phyloP scores from a whole-genome alignment of 2,888 invertebrate species.

The Congeria kusceri region DNA sequence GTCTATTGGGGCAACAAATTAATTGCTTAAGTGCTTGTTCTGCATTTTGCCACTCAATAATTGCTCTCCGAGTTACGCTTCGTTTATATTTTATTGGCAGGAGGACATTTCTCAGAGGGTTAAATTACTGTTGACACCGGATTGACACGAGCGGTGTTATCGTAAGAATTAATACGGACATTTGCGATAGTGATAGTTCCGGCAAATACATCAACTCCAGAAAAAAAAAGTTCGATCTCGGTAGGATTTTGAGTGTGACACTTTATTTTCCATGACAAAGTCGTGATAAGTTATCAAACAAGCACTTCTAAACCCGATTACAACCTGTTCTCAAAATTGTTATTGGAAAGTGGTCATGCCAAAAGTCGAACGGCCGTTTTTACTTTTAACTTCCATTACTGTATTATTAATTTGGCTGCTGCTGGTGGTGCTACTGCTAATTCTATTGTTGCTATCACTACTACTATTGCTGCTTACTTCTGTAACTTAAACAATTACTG shows the following conservation, averaged over 20 bases:
- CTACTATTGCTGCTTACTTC: background rate
- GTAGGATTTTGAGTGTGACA: background rate
- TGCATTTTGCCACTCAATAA: no score
- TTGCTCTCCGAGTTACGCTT: no score
- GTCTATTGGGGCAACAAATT: no score
- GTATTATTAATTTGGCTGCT: no score
- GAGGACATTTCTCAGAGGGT: slow-evolving; percentile 1
- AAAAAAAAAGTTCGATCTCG: background rate
- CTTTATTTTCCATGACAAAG: background rate
- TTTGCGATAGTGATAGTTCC: background rate
- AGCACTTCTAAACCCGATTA: no score
- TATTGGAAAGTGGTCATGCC: no score
- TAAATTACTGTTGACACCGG: slow-evolving; percentile 9
- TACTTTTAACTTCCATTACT: no score
- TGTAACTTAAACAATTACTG: background rate
- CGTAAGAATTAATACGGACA: background rate
- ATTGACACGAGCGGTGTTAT: slow-evolving; percentile 3
- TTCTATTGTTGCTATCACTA: background rate
- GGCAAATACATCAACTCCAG: slow-evolving; percentile 1
- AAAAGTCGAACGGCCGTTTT: no score
- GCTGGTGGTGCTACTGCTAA: background rate
- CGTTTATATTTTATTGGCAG: background rate
- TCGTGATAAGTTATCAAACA: background rate
- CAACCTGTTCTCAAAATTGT: no score
- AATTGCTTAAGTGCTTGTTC: no score